Evolutionary conservation across 2,797 vertebrate species (phyloP), one percentile per base, ranked within the genome.

Genomic region (Eulemur albifrons): DNA sequence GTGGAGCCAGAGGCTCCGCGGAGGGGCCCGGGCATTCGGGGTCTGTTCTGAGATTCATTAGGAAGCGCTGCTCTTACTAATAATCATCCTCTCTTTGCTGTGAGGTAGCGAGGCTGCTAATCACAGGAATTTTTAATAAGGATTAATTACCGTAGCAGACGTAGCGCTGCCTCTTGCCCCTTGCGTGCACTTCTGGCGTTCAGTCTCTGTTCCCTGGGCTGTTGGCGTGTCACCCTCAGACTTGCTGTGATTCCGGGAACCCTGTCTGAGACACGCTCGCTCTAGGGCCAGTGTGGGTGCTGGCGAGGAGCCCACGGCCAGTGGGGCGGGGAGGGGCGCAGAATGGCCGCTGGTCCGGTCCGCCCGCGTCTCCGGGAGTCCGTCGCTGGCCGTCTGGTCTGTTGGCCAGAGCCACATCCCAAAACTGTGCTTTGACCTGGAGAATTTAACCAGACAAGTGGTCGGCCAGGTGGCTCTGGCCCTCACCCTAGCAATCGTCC

Each of bases 251-350:
- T 27, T 52, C 80, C 4, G 5, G 72, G 80, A 83, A 11, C 88
- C 95, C 91, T 4, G 0, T 3, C 8, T 5, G 69, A 38, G 54
- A 48, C 50, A 23, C 0, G 0, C 27, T 40, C 2, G 9, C 30
- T 61, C 15, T 0, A 0, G 8, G 54, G 4, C 7, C 6, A 0
- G 3, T 1, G 0, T 0, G 23, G 59, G 65, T 48, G 13, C 61
- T 75, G 5, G 63, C 0, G 75, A 73, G 80, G 4, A 2, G 30
- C 21, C 52, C n/a, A 4, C 1, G 2, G 77, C 38, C 14, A 1
- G 25, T 0, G 0, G 15, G 3, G 17, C 35, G 54, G 43, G 7
- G 27, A 43, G 13, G 20, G 59, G 20, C 45, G 1, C 8, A 0
- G 13, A 23, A 7, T 32, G 11, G 23, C 76, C 5, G 6, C 23